Conservation (phyloP, 2,888 invertebrate genomes). For the Lasioglossum pauxillum region DNA sequence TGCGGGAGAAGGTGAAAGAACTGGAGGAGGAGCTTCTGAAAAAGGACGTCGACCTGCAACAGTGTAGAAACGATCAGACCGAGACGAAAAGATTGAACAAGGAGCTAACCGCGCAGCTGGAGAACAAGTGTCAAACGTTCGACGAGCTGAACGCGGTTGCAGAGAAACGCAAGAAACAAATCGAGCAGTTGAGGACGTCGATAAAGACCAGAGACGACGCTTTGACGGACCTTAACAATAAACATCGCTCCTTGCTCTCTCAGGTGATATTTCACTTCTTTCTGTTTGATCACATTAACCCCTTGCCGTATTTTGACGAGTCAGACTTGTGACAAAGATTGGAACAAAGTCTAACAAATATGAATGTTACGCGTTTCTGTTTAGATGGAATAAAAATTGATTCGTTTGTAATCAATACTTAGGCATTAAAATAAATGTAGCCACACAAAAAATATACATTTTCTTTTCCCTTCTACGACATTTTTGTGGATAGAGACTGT, state of each 20-base stretch:
- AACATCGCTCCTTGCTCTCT: slow-evolving; percentile 80
- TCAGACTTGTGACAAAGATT: no score
- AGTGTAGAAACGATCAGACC: slow-evolving; percentile 76
- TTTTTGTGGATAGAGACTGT: no score
- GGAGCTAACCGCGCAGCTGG: slow-evolving; percentile 76
- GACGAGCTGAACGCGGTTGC: slow-evolving; percentile 78
- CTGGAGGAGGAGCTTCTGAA: slow-evolving; percentile 80
- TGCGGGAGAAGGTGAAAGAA: slow-evolving; percentile 77
- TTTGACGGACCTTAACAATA: slow-evolving; percentile 84
- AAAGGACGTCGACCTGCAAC: slow-evolving; percentile 79
- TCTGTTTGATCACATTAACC: not conserved
- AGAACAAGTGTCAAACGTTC: slow-evolving; percentile 77
- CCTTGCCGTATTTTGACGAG: no score
- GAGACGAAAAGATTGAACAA: slow-evolving; percentile 79
- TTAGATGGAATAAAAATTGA: no score
- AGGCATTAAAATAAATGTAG: no score
- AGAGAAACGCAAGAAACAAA: slow-evolving; percentile 85
- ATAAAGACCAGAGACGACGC: slow-evolving; percentile 84
- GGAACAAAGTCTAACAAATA: no score
- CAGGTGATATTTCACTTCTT: slow-evolving; percentile 72
- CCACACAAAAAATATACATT: no score
- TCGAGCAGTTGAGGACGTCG: slow-evolving; percentile 83
- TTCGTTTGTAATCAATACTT: no score
- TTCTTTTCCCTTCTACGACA: no score
- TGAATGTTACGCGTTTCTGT: no score